Base-by-base conservation (phyloP, 2,113 vertebrate species). In the Leptocoma aspasia region DNA sequence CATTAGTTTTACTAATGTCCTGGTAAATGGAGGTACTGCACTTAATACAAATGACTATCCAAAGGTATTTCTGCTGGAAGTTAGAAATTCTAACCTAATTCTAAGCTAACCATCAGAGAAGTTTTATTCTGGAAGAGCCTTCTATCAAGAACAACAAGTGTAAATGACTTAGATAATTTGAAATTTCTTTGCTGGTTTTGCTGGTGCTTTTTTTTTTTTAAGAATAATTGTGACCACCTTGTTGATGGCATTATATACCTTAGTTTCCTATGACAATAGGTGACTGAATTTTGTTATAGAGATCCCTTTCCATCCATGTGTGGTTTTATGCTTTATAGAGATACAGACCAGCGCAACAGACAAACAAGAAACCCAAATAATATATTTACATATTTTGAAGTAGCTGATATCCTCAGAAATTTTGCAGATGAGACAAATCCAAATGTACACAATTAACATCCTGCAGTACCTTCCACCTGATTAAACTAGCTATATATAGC, bases 381-480 rank as follows among this genome's bases (percentile, higher is more conserved):
- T n/a, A 21, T 37, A 26, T 41, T 53, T 73, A 30, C 2, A 8
- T 53, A 52, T 76, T 85, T 33, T 63, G 72, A 91, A 90, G 35
- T 19, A 68, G 15, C 10, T 80, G 28, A 85, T 42, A 45, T 8
- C 33, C 13, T 90, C 54, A 59, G 61, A 78, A 90, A 84, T 53
- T 75, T 71, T 82, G 35, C 26, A 92, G 28, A 26, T 76, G 41
- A 82, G 52, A 84, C 18, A 44, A 60, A 89, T 64, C 15, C 20
- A 56, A 64, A 59, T 13, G 11, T 82, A 89, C 23, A 47, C 42
- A 76, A 91, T 86, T 92, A 92, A 57, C 49, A 33, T 50, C 59
- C 41, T 65, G 14, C 52, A 57, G 18, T 82, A 76, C 31, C 9
- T 95, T 94, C 66, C 72, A 82, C 16, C 47, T 90, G 91, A 87